Conservation (phyloP, 2,797 vertebrate species). For the Thripadectes ignobilis region DNA sequence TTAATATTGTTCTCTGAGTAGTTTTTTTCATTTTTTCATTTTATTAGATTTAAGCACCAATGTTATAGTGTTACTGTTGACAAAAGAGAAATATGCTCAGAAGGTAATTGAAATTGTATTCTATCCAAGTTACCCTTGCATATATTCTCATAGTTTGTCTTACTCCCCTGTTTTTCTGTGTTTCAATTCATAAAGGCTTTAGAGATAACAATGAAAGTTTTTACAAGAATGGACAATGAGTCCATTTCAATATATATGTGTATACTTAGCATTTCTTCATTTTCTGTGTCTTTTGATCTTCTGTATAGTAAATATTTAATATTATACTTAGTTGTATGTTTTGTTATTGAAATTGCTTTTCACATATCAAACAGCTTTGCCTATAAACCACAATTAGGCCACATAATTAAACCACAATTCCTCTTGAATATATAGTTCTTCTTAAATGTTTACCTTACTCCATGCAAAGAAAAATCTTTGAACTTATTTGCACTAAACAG, state of each 20-base stretch:
- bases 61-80: not conserved
- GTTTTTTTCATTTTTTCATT: not conserved
- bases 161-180: not conserved
- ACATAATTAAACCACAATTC: too few relatives aligned
- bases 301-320: not conserved
- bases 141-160: not conserved
- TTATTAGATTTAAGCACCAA: not conserved
- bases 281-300: not conserved
- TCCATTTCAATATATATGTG: not conserved
- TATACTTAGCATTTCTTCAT: not conserved
- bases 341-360: not conserved
- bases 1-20: not conserved
- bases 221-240: not conserved
- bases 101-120: not conserved
- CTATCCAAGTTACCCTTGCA: not conserved
- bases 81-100: not conserved
- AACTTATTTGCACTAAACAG: not conserved
- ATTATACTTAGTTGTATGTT: not conserved
- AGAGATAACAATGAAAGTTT: not conserved
- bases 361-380: not conserved
- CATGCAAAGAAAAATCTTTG: not conserved
- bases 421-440: not conserved
- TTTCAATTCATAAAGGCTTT: not conserved
- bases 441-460: not conserved
- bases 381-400: not conserved